Conservation (phyloP, 2,797 vertebrate species). For the Gymnothorax reevesii region DNA sequence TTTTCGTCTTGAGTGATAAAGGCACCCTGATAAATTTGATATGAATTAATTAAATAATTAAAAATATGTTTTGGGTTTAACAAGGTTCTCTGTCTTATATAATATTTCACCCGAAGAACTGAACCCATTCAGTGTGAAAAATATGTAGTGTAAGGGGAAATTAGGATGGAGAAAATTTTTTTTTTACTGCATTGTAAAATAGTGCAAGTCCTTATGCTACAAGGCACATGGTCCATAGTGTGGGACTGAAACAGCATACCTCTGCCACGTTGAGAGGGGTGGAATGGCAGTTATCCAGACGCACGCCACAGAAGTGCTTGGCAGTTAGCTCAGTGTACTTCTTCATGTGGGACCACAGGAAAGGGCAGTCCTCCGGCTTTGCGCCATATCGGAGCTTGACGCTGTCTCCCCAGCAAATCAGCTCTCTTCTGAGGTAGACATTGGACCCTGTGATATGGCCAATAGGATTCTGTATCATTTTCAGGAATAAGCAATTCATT, state of each 20-base stretch:
- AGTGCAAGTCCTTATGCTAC: not conserved
- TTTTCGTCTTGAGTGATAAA: no score
- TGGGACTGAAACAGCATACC: constrained; percentile 68
- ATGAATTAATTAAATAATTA: no score
- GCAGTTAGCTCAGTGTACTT: constrained; percentile 93
- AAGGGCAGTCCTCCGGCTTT: constrained; percentile 89
- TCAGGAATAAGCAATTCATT: not conserved
- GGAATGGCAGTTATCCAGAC: constrained; percentile 97
- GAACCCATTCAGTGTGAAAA: no score
- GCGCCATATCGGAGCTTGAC: constrained; percentile 91
- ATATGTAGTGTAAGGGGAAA: no score
- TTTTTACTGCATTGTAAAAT: no score
- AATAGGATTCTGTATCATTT: not conserved
- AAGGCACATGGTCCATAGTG: not conserved
- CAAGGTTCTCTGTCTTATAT: no score
- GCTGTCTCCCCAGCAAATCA: constrained; percentile 95
- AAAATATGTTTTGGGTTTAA: no score
- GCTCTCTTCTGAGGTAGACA: constrained; percentile 91
- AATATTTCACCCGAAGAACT: no score
- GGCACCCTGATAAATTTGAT: no score
- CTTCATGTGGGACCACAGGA: constrained; percentile 93
- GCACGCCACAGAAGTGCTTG: constrained; percentile 85
- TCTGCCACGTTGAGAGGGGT: constrained; percentile 94
- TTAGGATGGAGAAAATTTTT: no score
- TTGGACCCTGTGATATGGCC: constrained; percentile 74